A percentile compares a stretch with the other conserved stretches of the same genome.
These are phyloP conservation scores for Atta texana DNA, from an alignment of 1,140 invertebrate species.

Conservation along the genomic window DNA sequence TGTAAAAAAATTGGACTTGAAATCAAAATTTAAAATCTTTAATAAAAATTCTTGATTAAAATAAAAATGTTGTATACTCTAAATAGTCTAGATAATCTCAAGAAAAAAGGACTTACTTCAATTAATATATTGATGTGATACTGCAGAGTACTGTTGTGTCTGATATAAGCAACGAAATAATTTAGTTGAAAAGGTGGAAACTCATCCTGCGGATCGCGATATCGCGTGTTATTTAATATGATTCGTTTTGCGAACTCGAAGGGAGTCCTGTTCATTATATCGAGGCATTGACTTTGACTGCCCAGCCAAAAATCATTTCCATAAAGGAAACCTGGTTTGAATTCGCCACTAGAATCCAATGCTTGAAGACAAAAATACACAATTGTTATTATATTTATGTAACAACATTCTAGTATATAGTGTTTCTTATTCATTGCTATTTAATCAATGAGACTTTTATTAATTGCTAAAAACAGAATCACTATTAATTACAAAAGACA, in stretches of 20 bases:
- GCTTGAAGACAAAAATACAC: conserved; percentile 77
- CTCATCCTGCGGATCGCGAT: conserved; percentile 77
- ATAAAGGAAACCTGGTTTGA: conserved; percentile 82
- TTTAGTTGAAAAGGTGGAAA: conserved; percentile 83
- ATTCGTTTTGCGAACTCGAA: conserved; percentile 71
- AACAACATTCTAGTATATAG: not conserved
- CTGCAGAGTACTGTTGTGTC: conserved; percentile 84
- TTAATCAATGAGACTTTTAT: not conserved
- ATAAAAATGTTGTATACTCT: not conserved
- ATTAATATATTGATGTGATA: conserved; percentile 79
- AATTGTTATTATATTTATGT: not conserved
- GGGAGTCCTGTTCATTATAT: conserved; percentile 73
- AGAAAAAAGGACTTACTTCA: conserved; percentile 80
- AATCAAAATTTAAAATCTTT: not conserved
- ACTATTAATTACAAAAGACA: not conserved
- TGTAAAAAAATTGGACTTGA: not conserved
- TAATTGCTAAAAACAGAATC: not conserved
- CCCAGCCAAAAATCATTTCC: conserved; percentile 87
- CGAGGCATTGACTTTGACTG: conserved; percentile 81
- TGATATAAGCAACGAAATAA: conserved; percentile 82
- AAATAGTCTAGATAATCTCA: not conserved
- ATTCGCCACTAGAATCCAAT: conserved; percentile 85
- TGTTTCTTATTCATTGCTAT: not conserved
- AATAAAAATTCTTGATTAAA: not conserved
- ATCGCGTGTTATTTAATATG: conserved; percentile 76